Conservation (phyloP, 2,888 invertebrate genomes). For the Cephus sareptanus region DNA sequence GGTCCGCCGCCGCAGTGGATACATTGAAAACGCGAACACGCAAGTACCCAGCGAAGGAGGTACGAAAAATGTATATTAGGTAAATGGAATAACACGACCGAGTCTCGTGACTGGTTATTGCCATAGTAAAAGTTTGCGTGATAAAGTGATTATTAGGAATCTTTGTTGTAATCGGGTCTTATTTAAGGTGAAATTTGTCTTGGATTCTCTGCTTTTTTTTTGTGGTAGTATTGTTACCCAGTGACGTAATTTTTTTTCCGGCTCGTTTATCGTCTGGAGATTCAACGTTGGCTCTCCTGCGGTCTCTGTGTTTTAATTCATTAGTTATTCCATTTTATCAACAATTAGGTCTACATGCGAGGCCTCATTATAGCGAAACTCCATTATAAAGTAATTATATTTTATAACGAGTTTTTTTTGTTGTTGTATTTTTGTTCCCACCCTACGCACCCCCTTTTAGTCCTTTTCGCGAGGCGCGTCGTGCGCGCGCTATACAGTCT, state of each 20-base stretch:
- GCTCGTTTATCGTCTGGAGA: not conserved
- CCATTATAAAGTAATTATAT: constrained; percentile 46
- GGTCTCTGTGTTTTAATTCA: constrained; percentile 26
- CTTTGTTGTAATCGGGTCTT: not conserved
- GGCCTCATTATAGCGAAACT: constrained; percentile 43
- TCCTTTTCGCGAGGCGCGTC: not conserved
- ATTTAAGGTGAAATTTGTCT: not conserved
- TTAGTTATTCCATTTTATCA: constrained; percentile 38
- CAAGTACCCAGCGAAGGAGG: not conserved
- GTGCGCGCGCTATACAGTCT: not conserved
- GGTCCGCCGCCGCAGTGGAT: not conserved
- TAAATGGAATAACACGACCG: not conserved
- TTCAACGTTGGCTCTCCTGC: not conserved
- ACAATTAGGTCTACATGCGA: constrained; percentile 39
- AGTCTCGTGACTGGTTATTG: not conserved
- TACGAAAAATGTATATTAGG: not conserved
- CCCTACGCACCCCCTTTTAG: not conserved
- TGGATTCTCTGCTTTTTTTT: not conserved
- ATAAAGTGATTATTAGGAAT: not conserved
- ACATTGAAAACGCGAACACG: not conserved
- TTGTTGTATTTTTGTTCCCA: constrained; percentile 28
- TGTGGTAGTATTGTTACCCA: not conserved
- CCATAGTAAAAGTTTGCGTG: not conserved
- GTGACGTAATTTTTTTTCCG: not conserved
- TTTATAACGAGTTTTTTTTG: constrained; percentile 43